Percentiles rank a stretch among this genome's conserved stretches.
Conservation (phyloP, 2,888 invertebrate species). For the Clistopyga incitator region DNA sequence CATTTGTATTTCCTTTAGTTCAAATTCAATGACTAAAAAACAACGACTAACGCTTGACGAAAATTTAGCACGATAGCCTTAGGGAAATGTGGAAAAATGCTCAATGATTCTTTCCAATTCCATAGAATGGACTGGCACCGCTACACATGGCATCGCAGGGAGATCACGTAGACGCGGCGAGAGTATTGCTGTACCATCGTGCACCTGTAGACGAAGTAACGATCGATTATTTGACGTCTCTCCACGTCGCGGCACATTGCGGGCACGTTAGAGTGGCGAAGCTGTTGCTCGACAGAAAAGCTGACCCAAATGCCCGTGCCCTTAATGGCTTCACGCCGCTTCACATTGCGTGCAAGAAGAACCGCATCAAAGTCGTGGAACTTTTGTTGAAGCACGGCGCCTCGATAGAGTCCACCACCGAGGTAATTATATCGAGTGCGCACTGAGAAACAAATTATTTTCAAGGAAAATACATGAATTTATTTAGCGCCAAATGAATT, state of each 20-base stretch:
- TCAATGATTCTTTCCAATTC: background rate
- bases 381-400: constrained; percentile 97
- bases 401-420: constrained; percentile 90
- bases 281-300: constrained; percentile 95
- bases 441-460: background rate
- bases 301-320: constrained; percentile 98
- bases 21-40: too few species aligned
- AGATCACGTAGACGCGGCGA: constrained; percentile 98
- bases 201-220: constrained; percentile 99
- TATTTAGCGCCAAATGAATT: background rate
- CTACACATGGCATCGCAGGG: constrained; percentile 99
- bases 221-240: constrained; percentile 97
- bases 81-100: background rate
- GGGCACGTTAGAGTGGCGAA: constrained; percentile 97
- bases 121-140: constrained; percentile 95
- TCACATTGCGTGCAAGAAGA: constrained; percentile 99
- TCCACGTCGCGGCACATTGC: constrained; percentile 98
- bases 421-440: constrained; percentile 83
- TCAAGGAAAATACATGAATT: constrained; percentile 8
- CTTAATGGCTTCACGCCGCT: constrained; percentile 99
- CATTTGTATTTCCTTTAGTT: too few species aligned
- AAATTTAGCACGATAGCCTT: too few species aligned
- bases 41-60: too few species aligned
- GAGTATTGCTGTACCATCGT: constrained; percentile 95
- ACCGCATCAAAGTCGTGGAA: constrained; percentile 98